phyloP scores from a whole-genome alignment of 2,113 vertebrate species.

The Prinia subflava region DNA sequence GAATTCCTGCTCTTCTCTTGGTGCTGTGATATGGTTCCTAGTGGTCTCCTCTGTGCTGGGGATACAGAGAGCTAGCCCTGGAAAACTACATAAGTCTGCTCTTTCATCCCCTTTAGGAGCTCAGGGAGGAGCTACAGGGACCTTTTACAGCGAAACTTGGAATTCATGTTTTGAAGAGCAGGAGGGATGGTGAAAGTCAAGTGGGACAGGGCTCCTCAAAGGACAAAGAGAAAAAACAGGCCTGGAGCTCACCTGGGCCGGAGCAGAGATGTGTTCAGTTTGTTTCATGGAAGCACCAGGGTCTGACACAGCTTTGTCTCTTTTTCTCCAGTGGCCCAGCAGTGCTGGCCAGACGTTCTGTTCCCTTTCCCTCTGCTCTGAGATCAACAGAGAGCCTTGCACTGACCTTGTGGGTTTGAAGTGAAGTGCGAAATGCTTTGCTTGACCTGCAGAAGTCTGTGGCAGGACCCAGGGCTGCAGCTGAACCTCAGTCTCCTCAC shows the following conservation, averaged over 20 bases:
- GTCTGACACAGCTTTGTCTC: neutral
- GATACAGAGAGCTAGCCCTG: neutral
- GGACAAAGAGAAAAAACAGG: neutral
- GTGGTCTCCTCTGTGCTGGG: neutral
- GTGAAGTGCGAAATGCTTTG: neutral
- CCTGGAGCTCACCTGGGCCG: neutral
- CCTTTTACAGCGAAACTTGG: neutral
- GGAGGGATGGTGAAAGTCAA: neutral
- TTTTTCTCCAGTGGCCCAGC: neutral
- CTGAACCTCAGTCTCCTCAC: neutral
- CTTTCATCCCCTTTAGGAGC: neutral
- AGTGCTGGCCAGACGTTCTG: fast-evolving
- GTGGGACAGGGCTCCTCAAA: neutral
- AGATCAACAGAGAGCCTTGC: neutral
- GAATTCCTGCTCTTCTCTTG: neutral
- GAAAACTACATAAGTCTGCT: neutral
- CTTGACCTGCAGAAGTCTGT: neutral
- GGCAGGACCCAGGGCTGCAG: neutral
- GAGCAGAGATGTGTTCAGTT: neutral
- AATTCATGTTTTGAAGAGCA: neutral
- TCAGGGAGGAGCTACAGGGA: neutral
- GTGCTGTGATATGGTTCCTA: neutral
- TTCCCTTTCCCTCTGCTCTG: neutral
- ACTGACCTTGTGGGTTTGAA: neutral
- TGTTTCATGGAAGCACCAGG: neutral